These are phyloP conservation scores for Colletes gigas DNA, from an alignment of 1,140 invertebrate genomes.

Conservation along the genomic window DNA sequence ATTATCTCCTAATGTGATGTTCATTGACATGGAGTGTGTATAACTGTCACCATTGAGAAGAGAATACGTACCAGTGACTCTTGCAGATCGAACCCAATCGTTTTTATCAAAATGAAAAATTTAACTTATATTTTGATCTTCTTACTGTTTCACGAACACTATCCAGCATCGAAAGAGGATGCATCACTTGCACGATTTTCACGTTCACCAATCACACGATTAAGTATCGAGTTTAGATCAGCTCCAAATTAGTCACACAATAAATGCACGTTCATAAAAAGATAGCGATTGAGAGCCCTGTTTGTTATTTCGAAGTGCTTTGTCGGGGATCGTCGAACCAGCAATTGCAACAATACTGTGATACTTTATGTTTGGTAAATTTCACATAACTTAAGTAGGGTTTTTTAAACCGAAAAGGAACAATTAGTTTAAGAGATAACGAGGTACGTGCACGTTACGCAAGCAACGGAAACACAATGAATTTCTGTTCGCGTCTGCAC, in stretches of 20 bases:
- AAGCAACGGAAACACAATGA: background rate
- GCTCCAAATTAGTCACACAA: slow-evolving; percentile 2
- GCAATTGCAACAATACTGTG: background rate
- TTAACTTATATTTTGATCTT: background rate
- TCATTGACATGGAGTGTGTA: background rate
- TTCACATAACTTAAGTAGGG: background rate
- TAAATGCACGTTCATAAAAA: background rate
- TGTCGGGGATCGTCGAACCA: background rate
- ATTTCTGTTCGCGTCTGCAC: slow-evolving; percentile 10
- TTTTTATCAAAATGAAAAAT: slow-evolving; percentile 19
- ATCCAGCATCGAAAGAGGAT: background rate
- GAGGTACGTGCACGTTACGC: background rate
- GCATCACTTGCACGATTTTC: slow-evolving; percentile 1
- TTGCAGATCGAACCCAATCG: background rate
- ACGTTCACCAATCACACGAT: background rate
- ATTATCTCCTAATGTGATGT: background rate
- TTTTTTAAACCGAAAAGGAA: background rate
- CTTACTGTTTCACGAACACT: background rate
- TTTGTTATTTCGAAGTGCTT: background rate
- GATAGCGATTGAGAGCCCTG: background rate
- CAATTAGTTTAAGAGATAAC: background rate
- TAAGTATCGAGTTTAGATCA: background rate
- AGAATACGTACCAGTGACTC: slow-evolving; percentile 4
- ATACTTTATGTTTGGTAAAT: background rate
- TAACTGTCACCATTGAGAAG: background rate